Evolutionary conservation across 2,113 vertebrate genomes (phyloP).

Genomic region (Sylvilagus bachmani): DNA sequence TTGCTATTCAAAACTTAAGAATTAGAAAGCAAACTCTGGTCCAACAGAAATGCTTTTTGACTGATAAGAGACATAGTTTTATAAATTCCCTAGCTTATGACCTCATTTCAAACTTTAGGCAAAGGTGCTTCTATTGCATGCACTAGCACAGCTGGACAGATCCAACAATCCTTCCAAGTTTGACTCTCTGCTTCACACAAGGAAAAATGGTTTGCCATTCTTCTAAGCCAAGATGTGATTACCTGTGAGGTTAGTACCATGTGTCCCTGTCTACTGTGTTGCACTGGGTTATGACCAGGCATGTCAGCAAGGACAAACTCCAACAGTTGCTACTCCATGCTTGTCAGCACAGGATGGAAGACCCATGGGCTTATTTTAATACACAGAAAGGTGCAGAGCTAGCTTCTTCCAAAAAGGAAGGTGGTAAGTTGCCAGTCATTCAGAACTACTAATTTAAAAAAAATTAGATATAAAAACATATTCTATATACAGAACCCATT

Average conservation of each 20-base stretch:
- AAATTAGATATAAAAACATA: background rate
- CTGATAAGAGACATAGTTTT: conserved; percentile 54
- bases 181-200: background rate
- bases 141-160: background rate
- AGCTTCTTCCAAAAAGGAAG: conserved; percentile 8
- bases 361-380: background rate
- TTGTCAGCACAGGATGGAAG: background rate
- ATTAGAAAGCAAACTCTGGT: conserved; percentile 37
- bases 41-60: conserved; percentile 56
- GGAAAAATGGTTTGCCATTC: background rate
- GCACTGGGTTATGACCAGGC: background rate
- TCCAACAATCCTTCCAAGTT: background rate
- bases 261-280: background rate
- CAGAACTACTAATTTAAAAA: background rate
- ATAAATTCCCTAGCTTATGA: conserved; percentile 25
- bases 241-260: background rate
- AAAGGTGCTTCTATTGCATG: background rate
- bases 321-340: background rate
- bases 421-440: background rate
- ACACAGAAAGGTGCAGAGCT: background rate
- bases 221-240: background rate
- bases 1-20: conserved; percentile 31
- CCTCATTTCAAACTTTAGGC: conserved; percentile 25
- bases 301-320: background rate
- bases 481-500: background rate